phyloP scores from a whole-genome alignment of 1,140 invertebrate species.

The Drosophila repleta region DNA sequence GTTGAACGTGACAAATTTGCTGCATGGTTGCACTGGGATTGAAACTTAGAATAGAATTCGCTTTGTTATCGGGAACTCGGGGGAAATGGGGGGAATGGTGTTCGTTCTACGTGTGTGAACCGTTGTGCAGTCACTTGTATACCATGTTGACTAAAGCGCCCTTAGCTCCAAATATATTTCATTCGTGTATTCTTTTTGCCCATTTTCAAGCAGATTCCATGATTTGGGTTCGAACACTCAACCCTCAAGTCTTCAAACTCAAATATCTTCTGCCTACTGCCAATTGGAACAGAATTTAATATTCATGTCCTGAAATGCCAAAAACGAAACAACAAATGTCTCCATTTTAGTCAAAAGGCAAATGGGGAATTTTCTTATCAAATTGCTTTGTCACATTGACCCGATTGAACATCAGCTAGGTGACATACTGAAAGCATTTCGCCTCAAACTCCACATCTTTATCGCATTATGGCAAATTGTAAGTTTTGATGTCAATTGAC shows the following conservation, averaged over 20 bases:
- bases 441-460: constrained; percentile 11
- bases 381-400: constrained; percentile 60
- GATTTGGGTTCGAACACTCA: constrained; percentile 19
- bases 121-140: constrained; percentile 45
- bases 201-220: constrained; percentile 35
- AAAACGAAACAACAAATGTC: not conserved
- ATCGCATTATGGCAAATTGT: constrained; percentile 31
- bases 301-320: not conserved
- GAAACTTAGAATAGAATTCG: constrained; percentile 25
- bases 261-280: not conserved
- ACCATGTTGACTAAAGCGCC: constrained; percentile 29
- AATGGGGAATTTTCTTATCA: constrained; percentile 15
- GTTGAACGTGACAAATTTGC: constrained; percentile 52
- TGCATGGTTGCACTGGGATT: constrained; percentile 43
- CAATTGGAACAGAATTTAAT: constrained; percentile 9
- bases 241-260: not conserved
- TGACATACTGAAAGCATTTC: constrained; percentile 20
- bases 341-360: constrained; percentile 6
- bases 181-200: constrained; percentile 24
- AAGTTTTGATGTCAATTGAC: constrained; percentile 27
- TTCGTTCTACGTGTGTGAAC: not conserved
- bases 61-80: not conserved
- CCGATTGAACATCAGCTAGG: constrained; percentile 7
- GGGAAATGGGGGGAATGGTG: not conserved
- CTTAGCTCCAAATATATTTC: constrained; percentile 24